Evolutionary conservation across 2,797 vertebrate genomes (phyloP), one percentile per base, ranked within the genome.

Genomic region (Numenius phaeopus): DNA sequence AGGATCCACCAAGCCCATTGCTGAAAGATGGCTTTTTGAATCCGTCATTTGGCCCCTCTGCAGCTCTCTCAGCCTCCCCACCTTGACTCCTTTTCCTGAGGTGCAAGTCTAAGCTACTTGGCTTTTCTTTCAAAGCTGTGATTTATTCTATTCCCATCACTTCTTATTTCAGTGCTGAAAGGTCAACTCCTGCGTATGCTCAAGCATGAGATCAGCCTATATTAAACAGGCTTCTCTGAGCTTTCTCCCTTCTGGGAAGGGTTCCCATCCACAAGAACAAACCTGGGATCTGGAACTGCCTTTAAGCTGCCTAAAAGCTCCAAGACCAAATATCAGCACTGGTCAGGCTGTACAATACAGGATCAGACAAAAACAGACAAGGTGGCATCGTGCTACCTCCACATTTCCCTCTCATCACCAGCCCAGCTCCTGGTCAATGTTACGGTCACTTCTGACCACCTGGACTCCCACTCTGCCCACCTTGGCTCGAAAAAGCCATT

Each of bases 151-250:
- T 86, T 92, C 91, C 84, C 87, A 94, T 80, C 89, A 91, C 72
- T 95, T 94, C 79, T 96, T 81, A 91, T 94, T 94, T 95, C 93
- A 93, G 87, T 66, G 21, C 73, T 69, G 91, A 96, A 96, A 96
- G 92, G 91, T 94, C 91, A 97, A 50, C 61, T 91, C 75, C 96
- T 83, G 91, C 54, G 1, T 95, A 94, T 77, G 81, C 59, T 91
- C 81, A 94, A 89, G 89, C 75, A 96, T 94, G 91, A 95, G 94
- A 97, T 94, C 94, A 97, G 94, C 71, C 71, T 96, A 85, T 46
- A 92, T 94, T 94, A 89, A 96, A 94, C 44, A 89, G 79, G 75
- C 71, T 92, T 40, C 64, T 94, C 84, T 55, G 79, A 94, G 96
- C 52, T 79, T 87, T 93, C 86, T 90, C 24, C 71, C 87, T 92